These are phyloP conservation scores for Gila orcuttii DNA, from an alignment of 2,113 vertebrate species.

Conservation along the genomic window DNA sequence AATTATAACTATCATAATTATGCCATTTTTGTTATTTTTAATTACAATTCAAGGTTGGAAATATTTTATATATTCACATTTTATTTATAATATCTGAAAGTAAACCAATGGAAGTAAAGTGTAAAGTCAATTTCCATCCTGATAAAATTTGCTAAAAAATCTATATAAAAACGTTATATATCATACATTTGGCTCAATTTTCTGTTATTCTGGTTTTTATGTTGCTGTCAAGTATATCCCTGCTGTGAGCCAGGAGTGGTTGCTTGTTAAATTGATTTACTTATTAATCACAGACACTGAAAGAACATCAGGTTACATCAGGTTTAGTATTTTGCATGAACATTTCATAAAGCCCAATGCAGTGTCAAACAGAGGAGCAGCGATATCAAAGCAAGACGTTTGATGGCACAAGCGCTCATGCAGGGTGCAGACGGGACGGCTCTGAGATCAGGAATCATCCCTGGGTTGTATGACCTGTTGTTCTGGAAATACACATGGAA, in stretches of 20 bases:
- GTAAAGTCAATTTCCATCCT: neutral
- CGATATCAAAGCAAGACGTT: neutral
- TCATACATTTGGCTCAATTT: neutral
- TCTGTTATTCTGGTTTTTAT: no score
- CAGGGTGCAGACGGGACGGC: neutral
- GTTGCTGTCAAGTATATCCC: neutral
- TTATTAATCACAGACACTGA: neutral
- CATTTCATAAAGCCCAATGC: neutral
- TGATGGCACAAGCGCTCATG: neutral
- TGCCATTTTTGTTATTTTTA: no score
- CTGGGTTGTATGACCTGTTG: neutral
- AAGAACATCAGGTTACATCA: neutral
- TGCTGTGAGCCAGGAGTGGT: neutral
- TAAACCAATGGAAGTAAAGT: neutral
- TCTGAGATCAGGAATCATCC: neutral
- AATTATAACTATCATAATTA: no score
- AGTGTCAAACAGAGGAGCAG: conserved; percentile 23
- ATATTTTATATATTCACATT: no score
- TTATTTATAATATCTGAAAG: neutral
- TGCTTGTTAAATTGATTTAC: neutral
- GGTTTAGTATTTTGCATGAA: neutral
- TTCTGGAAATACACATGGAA: neutral
- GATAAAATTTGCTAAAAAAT: neutral
- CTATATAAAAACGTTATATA: neutral
- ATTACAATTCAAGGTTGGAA: no score